A percentile compares a stretch with the other conserved stretches of the same genome.
Conservation (phyloP, 2,888 invertebrate species). For the Cryptus armator region DNA sequence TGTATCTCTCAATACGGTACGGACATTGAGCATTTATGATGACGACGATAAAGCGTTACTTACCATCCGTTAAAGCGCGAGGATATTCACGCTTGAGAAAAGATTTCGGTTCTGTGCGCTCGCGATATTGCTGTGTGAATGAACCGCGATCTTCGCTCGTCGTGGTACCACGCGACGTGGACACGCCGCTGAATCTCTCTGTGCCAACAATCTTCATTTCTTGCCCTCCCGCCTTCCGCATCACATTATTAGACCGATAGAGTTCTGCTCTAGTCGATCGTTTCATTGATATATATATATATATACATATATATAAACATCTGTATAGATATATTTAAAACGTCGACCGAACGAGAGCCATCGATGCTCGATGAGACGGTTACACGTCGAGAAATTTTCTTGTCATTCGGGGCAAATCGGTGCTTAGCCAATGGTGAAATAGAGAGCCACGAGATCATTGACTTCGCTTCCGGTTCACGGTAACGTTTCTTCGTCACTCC, state of each 20-base stretch:
- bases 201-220: conserved; percentile 16
- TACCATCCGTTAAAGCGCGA: conserved; percentile 51
- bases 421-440: conserved; percentile 1
- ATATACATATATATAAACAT: not conserved
- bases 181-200: conserved; percentile 28
- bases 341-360: not conserved
- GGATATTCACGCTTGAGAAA: conserved; percentile 69
- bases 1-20: not conserved
- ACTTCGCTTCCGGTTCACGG: conserved; percentile 80
- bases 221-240: not conserved
- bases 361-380: conserved; percentile 4
- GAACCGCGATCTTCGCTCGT: conserved; percentile 24
- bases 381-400: conserved; percentile 32
- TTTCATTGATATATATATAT: not conserved
- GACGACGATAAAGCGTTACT: conserved; percentile 13
- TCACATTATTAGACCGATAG: conserved; percentile 27
- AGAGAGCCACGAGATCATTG: conserved; percentile 77
- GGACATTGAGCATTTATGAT: not conserved
- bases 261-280: conserved; percentile 4
- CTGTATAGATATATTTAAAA: not conserved
- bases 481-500: conserved; percentile 74
- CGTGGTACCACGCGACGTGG: conserved; percentile 18
- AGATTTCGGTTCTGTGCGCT: conserved; percentile 61
- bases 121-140: conserved; percentile 62
- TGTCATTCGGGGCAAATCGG: conserved; percentile 38